Percentiles rank a stretch among this genome's conserved stretches.
Evolutionary conservation across 1,140 invertebrate species (phyloP).

Genomic region (Brachionus calyciflorus): DNA sequence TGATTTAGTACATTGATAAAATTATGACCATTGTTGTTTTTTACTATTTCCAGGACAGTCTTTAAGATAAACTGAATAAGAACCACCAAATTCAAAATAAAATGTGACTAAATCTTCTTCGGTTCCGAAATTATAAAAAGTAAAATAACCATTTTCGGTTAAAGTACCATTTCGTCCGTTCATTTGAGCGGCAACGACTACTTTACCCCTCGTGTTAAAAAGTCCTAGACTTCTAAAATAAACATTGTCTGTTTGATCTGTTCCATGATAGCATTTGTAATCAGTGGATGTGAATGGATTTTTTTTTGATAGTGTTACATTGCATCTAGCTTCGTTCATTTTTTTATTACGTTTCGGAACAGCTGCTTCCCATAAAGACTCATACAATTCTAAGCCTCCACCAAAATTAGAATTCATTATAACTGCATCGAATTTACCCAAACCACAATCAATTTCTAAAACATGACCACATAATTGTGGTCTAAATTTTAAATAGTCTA

Average conservation of each 20-base stretch:
- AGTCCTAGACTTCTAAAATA: conserved; percentile 24
- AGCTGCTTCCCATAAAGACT: background rate
- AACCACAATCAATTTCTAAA: conserved; percentile 20
- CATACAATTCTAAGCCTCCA: conserved; percentile 22
- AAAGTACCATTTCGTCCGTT: conserved; percentile 13
- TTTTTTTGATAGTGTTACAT: conserved; percentile 14
- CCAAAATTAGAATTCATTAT: conserved; percentile 31
- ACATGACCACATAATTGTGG: conserved; percentile 40
- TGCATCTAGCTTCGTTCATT: background rate
- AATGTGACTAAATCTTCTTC: conserved; percentile 24
- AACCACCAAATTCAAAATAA: conserved; percentile 29
- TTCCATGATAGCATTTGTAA: conserved; percentile 28
- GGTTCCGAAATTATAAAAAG: conserved; percentile 29
- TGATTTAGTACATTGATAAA: too few relatives aligned
- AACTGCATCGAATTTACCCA: conserved; percentile 12
- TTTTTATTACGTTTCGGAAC: conserved; percentile 19
- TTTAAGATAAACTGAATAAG: conserved; percentile 21
- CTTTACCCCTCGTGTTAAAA: conserved; percentile 16
- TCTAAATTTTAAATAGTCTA: conserved; percentile 35
- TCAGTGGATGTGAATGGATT: conserved; percentile 5
- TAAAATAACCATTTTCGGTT: conserved; percentile 31
- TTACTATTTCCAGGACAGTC: conserved; percentile 2
- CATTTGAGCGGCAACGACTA: conserved; percentile 2
- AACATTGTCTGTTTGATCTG: conserved; percentile 25
- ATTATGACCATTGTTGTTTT: conserved; percentile 17